Base-by-base conservation (phyloP, 2,113 vertebrate species). In the Coryphaenoides rupestris region DNA sequence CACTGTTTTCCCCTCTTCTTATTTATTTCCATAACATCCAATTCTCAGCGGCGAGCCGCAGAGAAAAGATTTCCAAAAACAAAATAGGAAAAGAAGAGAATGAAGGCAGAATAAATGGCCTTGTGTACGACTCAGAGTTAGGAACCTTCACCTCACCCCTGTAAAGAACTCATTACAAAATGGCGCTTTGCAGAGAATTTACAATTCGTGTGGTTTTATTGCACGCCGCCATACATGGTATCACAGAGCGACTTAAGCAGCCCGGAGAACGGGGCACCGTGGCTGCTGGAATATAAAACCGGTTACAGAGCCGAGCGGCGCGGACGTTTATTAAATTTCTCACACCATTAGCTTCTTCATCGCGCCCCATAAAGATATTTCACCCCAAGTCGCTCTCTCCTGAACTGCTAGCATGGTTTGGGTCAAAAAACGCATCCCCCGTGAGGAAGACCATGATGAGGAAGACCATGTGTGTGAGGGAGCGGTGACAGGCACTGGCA, bases 321-420 rank as follows among this genome's bases (percentile, higher is more conserved):
- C 58, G 14, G 63, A 81, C 80, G 79, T 86, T 88, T 68, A 84
- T 83, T 76, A 69, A 49, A 82, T 80, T 84, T 83, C 79, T 63
- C 46, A 4, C 72, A 73, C 74, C 65, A 79, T 88, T 89, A 77
- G 70, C 56, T 72, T 76, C 63, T 72, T 50, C 68, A 76, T 69
- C 58, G 61, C 79, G 77, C 78, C 80, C 78, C 81, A 77, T 81
- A 83, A 68, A 87, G 86, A 74, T 74, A 68, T 79, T 40, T 81
- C 79, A 70, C 74, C 80, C 72, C 76, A 55, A 80, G 74, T 84
- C 67, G 68, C 65, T 78, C 73, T 77, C 73, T 62, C 66, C 71
- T 69, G 68, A 55, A 24, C 74, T n/a, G 53, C 66, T 67, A 50
- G 57, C 7, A 9, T 66, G 80, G 80, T 83, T 68, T 83, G 74